Base-by-base conservation (phyloP, 2,797 vertebrate genomes). In the Tarsius wallacei region DNA sequence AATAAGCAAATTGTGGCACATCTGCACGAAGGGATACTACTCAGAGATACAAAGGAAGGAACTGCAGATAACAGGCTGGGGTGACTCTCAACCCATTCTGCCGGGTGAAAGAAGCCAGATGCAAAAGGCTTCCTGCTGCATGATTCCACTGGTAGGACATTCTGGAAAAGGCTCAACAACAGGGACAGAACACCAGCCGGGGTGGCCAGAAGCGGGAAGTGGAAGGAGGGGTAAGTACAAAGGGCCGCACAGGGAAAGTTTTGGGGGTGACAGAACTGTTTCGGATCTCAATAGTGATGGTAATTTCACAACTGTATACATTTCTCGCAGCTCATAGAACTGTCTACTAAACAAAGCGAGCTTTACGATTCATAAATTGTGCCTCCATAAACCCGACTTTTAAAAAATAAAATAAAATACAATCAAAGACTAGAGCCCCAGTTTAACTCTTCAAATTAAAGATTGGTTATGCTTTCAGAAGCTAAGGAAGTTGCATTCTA, bases 361-460 rank as follows among this genome's bases (percentile, higher is more conserved):
- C 59, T 82, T 86, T 17, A 95, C 36, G 57, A 21, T 28, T 57
- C 15, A 3, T 13, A 28, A 80, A 47, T 84, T 68, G 31, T 16
- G 77, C 33, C 51, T 90, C 95, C 76, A 61, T 63, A 91, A 94
- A 42, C 73, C 47, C 80, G 42, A 91, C 53, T 42, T 42, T 82
- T 28, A 59, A 95, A 91, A 33, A 51, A 53, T 64, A 61, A 76
- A 86, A 77, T 64, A 81, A 73, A 78, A 61, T 47, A 81, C 55
- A 59, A 70, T 53, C 63, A 81, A 93, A 91, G 33, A 53, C 49
- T 53, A 57, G 57, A 74, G 19, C 61, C 42, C 33, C 1, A 49
- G 66, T 57, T 47, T 28, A 28, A 15, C 33, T 96, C 81, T 93
- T 76, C 94, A 83, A 68, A 90, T 81, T 36, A 87, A 89, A 90